Evolutionary conservation across 2,797 vertebrate species (phyloP), one percentile per base, ranked within the genome.

Genomic region (Molothrus aeneus): DNA sequence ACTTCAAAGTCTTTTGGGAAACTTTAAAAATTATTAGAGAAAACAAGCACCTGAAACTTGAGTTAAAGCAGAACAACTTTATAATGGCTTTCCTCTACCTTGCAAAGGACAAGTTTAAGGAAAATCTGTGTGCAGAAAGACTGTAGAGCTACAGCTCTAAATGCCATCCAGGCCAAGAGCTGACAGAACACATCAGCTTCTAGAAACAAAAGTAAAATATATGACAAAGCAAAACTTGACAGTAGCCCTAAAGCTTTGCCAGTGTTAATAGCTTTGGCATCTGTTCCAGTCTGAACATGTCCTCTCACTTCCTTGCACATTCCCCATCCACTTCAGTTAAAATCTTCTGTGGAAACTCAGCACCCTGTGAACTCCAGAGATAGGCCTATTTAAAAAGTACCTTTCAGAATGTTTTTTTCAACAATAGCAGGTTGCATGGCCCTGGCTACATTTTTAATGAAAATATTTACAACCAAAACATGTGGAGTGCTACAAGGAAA

Each of bases 181-280:
- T 92, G 79, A 88, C 92, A 94, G 82, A 95, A 91, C 73, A 75
- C 29, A 91, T 91, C 70, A 91, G 66, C 77, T 90, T 86, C 77
- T 48, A 75, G 77, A 88, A 95, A 87, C 31, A 73, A 90, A 91
- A 90, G 64, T n/a, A 79, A 90, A 95, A 93, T 59, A 80, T 31
- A 70, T 19, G 82, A 96, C 80, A 92, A 92, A 91, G 91, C 59
- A 93, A 94, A 94, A 79, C 47, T 78, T 92, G 85, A 90, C 90
- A 95, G 89, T 47, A 94, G 80, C 63, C 82, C 86, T 92, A 86
- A 73, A 86, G 77, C 91, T 91, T 81, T 90, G 88, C 45, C 77
- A 94, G 48, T 73, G 89, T 91, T 94, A 95, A 96, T 10, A 95
- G 75, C 82, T 95, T 53, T 75, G 89, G 91, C 92, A 96, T 93